Base-by-base conservation (phyloP, 92 coral and sea anemone species). In the Palythoa grandis region DNA sequence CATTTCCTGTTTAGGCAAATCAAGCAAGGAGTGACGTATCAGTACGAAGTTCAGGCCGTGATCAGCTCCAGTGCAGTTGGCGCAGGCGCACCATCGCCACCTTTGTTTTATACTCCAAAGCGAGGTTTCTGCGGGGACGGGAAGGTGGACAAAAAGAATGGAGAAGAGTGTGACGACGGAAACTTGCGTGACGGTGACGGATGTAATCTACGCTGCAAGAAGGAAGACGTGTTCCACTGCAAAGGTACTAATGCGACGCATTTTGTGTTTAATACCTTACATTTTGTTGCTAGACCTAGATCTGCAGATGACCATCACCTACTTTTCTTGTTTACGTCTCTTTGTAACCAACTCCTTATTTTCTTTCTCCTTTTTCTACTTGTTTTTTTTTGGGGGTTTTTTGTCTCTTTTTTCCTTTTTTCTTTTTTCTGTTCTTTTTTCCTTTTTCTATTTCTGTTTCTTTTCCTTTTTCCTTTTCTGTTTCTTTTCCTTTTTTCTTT, bases 61-160 rank as follows among this genome's bases (percentile, higher is more conserved):
- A 95, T 96, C 17, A 84, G 95, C 79, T 88, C 83, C n/a, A 92
- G 93, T 15, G 91, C 89, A 22, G 60, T 58, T 58, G 92, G 98
- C 70, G 75, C 75, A 38, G 86, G 91, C 50, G 93, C 95, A 17
- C 92, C 88, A 53, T 96, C 99, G 19, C 99, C 99, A 4, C 91
- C 96, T n/a, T 84, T 96, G 70, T 67, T 89, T 77, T 95, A 95
- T 90, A 90, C 92, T 79, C 94, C 94, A 24, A 83, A 88, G 72
- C 94, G 93, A 91, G 99, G 99, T 85, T 96, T 96, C 75, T 96
- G 99, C 37, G 99, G 99, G 14, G 98, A 96, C 76, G 99, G 99
- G 14, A 92, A 86, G 48, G 98, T 96, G 77, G 99, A 96, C 72
- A 69, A 92, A 87, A 86, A 83, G 77, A 91, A 86, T 76, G 98